A percentile compares a stretch with the other conserved stretches of the same genome.
Evolutionary conservation across 2,797 vertebrate genomes (phyloP).

Genomic region (Forpus xanthops): DNA sequence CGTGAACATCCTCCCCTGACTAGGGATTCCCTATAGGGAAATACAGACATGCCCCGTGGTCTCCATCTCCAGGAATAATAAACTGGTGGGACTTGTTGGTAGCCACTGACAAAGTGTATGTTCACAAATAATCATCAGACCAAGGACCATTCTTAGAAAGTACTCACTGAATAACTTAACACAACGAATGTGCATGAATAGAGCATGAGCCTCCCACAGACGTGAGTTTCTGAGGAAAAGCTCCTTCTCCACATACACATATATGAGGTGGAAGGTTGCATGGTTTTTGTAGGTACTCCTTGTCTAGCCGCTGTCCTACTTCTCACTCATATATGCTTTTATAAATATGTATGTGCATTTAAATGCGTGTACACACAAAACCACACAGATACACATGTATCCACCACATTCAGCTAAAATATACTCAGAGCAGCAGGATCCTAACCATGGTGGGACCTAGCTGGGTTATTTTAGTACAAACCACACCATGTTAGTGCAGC

Average conservation of each 20-base stretch:
- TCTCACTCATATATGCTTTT: not conserved
- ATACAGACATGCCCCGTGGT: not conserved
- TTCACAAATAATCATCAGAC: not conserved
- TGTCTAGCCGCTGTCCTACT: not conserved
- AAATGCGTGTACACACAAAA: not conserved
- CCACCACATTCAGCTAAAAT: not conserved
- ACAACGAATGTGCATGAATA: not conserved
- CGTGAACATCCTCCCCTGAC: not conserved
- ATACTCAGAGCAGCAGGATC: not conserved
- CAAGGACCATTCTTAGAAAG: not conserved
- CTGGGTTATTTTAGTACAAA: not conserved
- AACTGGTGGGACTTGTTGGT: not conserved
- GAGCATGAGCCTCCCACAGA: not conserved
- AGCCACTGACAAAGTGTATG: not conserved
- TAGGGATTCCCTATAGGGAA: not conserved
- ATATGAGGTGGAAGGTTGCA: not conserved
- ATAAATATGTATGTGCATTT: not conserved
- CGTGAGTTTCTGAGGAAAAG: not conserved
- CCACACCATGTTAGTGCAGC: not conserved
- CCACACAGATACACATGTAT: rapidly evolving
- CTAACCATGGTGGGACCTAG: not conserved
- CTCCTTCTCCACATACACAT: not conserved
- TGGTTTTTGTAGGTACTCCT: not conserved
- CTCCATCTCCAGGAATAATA: not conserved
- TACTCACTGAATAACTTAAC: not conserved